Conservation (phyloP, 64 coral and sea anemone genomes). For the Dendrophyllia cribrosa region DNA sequence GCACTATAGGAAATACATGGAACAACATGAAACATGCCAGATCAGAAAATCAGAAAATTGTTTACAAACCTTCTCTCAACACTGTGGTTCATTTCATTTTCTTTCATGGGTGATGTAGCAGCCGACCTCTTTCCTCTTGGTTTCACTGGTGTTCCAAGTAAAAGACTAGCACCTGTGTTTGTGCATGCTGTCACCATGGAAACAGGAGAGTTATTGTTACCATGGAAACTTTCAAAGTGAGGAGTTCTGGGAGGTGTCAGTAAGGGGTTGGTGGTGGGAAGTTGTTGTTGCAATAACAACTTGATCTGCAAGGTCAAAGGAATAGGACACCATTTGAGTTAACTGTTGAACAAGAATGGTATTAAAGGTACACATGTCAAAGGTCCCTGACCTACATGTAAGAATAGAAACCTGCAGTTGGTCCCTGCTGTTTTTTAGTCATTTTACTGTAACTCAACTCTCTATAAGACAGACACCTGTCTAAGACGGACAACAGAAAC, state of each 20-base stretch:
- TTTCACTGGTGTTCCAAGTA: constrained; percentile 70
- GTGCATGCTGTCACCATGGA: constrained; percentile 77
- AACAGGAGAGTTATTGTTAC: constrained; percentile 1
- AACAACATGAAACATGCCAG: too few species aligned
- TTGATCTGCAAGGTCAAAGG: constrained; percentile 66
- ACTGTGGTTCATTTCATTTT: not conserved
- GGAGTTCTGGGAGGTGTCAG: constrained; percentile 1
- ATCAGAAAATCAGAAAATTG: too few species aligned
- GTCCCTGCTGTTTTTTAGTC: too few species aligned
- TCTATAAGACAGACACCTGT: too few species aligned
- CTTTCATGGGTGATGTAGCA: constrained; percentile 86
- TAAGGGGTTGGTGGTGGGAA: constrained; percentile 27
- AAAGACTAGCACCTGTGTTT: constrained; percentile 83
- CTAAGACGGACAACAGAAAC: too few species aligned
- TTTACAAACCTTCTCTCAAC: too few species aligned
- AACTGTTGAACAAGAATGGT: not conserved
- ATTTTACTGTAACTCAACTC: too few species aligned
- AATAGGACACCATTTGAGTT: not conserved
- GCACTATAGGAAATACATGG: too few species aligned
- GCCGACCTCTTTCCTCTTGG: constrained; percentile 53
- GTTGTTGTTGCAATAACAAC: constrained; percentile 69
- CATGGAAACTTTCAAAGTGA: not conserved
- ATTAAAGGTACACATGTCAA: too few species aligned
- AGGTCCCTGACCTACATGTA: too few species aligned
- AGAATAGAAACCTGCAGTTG: too few species aligned